Evolutionary conservation across 2,113 vertebrate species (phyloP).

Genomic region (Scophthalmus maximus): DNA sequence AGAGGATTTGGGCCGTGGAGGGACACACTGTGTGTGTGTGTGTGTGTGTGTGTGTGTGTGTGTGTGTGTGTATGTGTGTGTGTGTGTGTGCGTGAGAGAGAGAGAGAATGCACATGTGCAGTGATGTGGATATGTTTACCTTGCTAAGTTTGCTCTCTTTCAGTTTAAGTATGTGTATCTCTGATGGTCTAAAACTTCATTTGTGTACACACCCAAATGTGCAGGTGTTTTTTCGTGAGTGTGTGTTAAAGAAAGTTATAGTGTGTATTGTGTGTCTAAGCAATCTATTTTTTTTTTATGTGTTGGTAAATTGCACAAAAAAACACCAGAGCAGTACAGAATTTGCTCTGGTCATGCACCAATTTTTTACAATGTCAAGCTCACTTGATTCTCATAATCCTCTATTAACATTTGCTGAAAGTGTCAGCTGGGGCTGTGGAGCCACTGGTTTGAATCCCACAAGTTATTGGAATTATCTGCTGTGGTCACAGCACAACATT

Average conservation of each 20-base stretch:
- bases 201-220: neutral
- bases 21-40: conserved; percentile 8
- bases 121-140: conserved; percentile 40
- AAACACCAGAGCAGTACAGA: conserved; percentile 38
- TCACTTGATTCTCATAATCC: conserved; percentile 53
- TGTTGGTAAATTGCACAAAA: conserved; percentile 35
- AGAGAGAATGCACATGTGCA: neutral
- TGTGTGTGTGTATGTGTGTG: conserved; percentile 33
- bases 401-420: conserved; percentile 45
- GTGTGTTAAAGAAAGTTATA: neutral
- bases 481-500: conserved; percentile 2
- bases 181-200: conserved; percentile 6
- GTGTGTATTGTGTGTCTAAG: conserved; percentile 14
- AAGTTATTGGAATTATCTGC: conserved; percentile 2
- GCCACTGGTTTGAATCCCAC: conserved; percentile 8
- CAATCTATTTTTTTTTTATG: conserved; percentile 22
- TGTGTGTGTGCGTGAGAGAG: conserved; percentile 9
- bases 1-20: conserved; percentile 61
- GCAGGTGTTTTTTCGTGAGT: neutral
- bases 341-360: conserved; percentile 39
- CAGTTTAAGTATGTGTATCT: conserved; percentile 24
- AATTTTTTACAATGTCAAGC: conserved; percentile 33
- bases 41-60: conserved; percentile 19
- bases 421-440: conserved; percentile 17
- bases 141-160: conserved; percentile 41